A percentile compares a stretch with the other conserved stretches of the same genome.
These are phyloP conservation scores for Condylostylus longicornis DNA, from an alignment of 1,140 invertebrate species.

Conservation along the genomic window DNA sequence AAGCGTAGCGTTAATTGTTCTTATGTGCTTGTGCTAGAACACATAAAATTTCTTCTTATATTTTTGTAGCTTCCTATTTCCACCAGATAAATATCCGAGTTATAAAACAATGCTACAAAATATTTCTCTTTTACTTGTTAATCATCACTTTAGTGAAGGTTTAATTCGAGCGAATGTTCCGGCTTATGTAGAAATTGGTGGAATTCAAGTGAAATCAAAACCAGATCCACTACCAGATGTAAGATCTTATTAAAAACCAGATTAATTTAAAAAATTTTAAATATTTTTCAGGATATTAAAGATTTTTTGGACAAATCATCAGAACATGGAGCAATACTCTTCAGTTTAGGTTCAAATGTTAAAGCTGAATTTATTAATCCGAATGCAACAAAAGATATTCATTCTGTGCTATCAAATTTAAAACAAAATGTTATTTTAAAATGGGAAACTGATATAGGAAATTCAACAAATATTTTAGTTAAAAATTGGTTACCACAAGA, in stretches of 20 bases:
- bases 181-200: conserved; percentile 31
- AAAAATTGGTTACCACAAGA: conserved; percentile 43
- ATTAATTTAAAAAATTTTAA: not conserved
- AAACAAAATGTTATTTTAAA: conserved; percentile 39
- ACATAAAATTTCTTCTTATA: too few species aligned
- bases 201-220: conserved; percentile 27
- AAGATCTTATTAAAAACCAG: conserved; percentile 4
- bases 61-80: not conserved
- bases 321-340: conserved; percentile 38
- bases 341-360: conserved; percentile 40
- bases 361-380: conserved; percentile 23
- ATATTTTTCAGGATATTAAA: conserved; percentile 31
- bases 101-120: not conserved
- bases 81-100: not conserved
- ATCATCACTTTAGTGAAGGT: conserved; percentile 17
- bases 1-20: too few species aligned
- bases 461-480: conserved; percentile 38
- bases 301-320: conserved; percentile 31
- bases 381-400: conserved; percentile 24
- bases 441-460: conserved; percentile 23
- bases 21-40: too few species aligned
- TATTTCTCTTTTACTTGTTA: not conserved
- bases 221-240: conserved; percentile 23
- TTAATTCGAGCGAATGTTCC: conserved; percentile 26
- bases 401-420: conserved; percentile 31